Conservation (phyloP, 2,888 invertebrate species). For the Drosophila mimica region DNA sequence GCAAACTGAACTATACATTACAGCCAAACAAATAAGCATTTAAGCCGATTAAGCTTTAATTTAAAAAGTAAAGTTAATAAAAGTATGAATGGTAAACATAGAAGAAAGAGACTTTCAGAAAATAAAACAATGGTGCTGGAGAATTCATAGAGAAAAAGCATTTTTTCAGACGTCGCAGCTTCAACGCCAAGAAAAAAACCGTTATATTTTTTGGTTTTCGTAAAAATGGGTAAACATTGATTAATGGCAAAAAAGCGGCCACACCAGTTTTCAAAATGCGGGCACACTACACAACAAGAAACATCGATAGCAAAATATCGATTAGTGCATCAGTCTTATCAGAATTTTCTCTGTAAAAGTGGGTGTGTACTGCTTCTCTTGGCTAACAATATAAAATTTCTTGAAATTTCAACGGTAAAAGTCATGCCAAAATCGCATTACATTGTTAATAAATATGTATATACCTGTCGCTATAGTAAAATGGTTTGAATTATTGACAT, state of each 20-base stretch:
- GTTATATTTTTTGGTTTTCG: not conserved
- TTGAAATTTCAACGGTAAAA: constrained; percentile 34
- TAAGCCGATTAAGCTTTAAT: not conserved
- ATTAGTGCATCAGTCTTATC: constrained; percentile 34
- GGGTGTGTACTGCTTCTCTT: constrained; percentile 43
- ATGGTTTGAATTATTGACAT: not conserved
- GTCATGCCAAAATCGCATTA: not conserved
- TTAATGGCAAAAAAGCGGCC: not conserved
- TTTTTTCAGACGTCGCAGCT: not conserved
- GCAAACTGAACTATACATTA: not conserved
- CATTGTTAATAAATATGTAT: not conserved
- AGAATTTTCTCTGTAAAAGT: constrained; percentile 47
- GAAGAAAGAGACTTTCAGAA: not conserved
- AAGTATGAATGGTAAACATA: not conserved
- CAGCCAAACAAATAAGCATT: not conserved
- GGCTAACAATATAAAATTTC: constrained; percentile 15
- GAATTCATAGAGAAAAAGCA: not conserved
- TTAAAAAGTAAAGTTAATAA: not conserved
- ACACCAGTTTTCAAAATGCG: not conserved
- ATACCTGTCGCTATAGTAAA: too few relatives aligned
- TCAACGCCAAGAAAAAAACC: not conserved
- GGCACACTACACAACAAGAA: constrained; percentile 22
- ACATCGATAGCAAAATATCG: constrained; percentile 27
- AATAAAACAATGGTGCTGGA: not conserved
- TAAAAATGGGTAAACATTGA: not conserved